phyloP scores from a whole-genome alignment of 2,888 invertebrate species.

The Julus scanicus region DNA sequence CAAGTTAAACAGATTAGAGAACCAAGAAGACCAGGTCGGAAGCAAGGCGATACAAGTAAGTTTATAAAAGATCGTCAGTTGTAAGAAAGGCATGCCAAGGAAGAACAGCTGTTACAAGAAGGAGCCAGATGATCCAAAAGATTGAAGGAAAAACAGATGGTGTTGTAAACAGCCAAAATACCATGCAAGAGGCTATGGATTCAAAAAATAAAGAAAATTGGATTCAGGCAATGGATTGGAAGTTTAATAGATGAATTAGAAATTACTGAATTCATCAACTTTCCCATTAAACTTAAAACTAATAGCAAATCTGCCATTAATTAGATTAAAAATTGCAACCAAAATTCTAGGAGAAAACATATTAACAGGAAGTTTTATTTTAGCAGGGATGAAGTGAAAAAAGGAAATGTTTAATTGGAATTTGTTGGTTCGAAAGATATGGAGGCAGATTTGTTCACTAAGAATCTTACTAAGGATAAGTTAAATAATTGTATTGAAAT shows the following conservation, averaged over 20 bases:
- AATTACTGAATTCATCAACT: not conserved
- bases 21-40: not conserved
- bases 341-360: conserved; percentile 50
- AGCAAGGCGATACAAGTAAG: not conserved
- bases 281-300: not conserved
- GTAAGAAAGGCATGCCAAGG: no score
- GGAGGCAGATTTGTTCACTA: conserved; percentile 10
- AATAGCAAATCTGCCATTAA: conserved; percentile 44
- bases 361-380: conserved; percentile 45
- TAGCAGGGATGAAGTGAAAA: not conserved
- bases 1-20: not conserved
- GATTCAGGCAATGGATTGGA: conserved; percentile 52
- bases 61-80: not conserved
- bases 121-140: no score
- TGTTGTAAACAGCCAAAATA: not conserved
- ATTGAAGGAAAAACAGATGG: no score
- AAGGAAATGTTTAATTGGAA: not conserved
- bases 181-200: not conserved
- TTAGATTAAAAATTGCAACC: not conserved
- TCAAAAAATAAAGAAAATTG: conserved; percentile 52
- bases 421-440: not conserved
- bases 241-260: not conserved
- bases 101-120: no score
- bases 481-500: not conserved
- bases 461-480: not conserved